Percentiles rank a stretch among this genome's conserved stretches.
Evolutionary conservation across 2,888 invertebrate species (phyloP).

Genomic region (Caradrina clavipalpis): DNA sequence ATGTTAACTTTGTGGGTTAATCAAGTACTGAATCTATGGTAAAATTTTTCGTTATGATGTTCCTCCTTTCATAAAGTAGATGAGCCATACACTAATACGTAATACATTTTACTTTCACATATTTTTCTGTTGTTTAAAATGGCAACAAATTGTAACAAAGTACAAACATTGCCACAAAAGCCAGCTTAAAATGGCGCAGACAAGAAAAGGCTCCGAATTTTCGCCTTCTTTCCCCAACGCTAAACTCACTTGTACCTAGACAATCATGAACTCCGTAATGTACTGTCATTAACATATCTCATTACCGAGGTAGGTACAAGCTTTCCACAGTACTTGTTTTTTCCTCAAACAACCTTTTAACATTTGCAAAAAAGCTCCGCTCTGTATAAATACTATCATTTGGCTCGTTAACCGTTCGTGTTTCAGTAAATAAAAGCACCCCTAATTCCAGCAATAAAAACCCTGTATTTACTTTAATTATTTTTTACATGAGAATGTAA

Average conservation of each 20-base stretch:
- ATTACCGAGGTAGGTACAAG: slow-evolving; percentile 46
- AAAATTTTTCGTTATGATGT: too few species aligned
- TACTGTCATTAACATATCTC: slow-evolving; percentile 58
- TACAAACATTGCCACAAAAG: not conserved
- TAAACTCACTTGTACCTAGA: slow-evolving; percentile 27
- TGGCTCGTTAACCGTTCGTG: slow-evolving; percentile 56
- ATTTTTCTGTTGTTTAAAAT: not conserved
- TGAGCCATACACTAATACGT: too few species aligned
- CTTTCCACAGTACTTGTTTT: slow-evolving; percentile 45
- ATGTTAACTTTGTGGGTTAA: too few species aligned
- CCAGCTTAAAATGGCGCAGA: not conserved
- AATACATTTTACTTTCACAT: not conserved
- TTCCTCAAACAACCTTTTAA: slow-evolving; percentile 60
- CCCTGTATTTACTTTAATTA: slow-evolving; percentile 66
- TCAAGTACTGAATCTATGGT: too few species aligned
- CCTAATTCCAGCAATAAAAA: slow-evolving; percentile 60
- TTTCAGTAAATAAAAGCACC: slow-evolving; percentile 60
- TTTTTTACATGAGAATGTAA: slow-evolving; percentile 61
- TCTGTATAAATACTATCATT: slow-evolving; percentile 63
- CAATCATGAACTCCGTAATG: slow-evolving; percentile 34
- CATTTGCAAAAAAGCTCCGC: slow-evolving; percentile 40
- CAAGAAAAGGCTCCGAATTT: not conserved
- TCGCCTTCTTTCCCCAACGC: not conserved
- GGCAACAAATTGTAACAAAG: not conserved
- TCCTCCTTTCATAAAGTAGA: too few species aligned